Conservation (phyloP, 2,888 invertebrate genomes). For the Pristionchus exspectatus region DNA sequence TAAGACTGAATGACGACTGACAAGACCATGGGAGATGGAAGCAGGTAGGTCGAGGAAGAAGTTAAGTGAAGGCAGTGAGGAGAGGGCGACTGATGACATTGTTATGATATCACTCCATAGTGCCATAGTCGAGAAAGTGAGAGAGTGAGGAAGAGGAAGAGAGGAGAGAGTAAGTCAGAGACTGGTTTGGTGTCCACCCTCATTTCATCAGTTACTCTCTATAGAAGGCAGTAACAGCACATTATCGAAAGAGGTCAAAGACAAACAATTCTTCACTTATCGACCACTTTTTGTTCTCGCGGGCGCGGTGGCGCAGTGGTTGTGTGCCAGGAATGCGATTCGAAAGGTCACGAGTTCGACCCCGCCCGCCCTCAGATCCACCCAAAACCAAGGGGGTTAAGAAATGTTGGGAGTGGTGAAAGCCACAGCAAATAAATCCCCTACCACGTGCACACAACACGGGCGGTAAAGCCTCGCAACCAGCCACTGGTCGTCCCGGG, state of each 20-base stretch:
- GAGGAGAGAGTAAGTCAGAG: not conserved
- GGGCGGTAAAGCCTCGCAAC: too few relatives aligned
- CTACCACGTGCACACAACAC: too few relatives aligned
- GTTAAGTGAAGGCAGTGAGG: not conserved
- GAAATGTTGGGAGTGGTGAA: too few relatives aligned
- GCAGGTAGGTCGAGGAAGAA: conserved; percentile 10
- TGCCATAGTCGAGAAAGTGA: not conserved
- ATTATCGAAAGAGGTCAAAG: conserved; percentile 20
- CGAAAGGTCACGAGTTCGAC: too few relatives aligned
- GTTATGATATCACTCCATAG: conserved; percentile 40
- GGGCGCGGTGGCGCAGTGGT: too few relatives aligned
- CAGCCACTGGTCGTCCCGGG: too few relatives aligned
- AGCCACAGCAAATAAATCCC: too few relatives aligned
- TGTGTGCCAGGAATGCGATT: too few relatives aligned
- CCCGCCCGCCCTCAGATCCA: too few relatives aligned
- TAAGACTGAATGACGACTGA: not conserved
- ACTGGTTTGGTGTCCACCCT: conserved; percentile 2
- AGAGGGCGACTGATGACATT: conserved; percentile 7
- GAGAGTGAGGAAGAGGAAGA: not conserved
- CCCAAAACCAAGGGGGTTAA: too few relatives aligned
- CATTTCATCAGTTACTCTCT: not conserved
- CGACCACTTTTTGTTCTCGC: not conserved
- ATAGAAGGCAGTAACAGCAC: not conserved
- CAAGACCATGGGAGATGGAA: not conserved
- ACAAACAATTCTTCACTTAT: not conserved